Conservation (phyloP, 2,888 invertebrate genomes). For the Plutella xylostella region DNA sequence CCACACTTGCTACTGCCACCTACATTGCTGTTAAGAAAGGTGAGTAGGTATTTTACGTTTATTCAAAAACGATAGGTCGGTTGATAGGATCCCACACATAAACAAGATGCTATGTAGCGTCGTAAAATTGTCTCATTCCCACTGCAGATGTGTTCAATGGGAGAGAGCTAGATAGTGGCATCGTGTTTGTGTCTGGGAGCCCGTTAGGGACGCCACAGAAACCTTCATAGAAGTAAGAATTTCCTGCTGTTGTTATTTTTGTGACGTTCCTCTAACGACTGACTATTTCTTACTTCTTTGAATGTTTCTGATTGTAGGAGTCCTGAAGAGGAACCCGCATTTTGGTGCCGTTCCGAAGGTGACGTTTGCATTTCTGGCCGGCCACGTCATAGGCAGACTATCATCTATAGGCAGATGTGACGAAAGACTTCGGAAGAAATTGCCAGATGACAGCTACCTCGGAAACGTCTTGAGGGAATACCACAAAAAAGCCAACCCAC, state of each 20-base stretch:
- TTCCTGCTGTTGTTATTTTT: conserved; percentile 17
- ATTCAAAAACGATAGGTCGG: too few species aligned
- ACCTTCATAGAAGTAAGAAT: conserved; percentile 54
- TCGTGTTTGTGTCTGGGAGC: too few species aligned
- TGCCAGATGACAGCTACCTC: conserved; percentile 75
- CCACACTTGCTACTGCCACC: conserved; percentile 71
- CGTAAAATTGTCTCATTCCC: too few species aligned
- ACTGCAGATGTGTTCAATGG: too few species aligned
- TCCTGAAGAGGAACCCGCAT: conserved; percentile 63
- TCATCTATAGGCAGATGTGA: conserved; percentile 80
- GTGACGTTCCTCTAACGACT: conserved; percentile 36
- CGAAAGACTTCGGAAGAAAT: conserved; percentile 77
- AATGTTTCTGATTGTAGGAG: conserved; percentile 63
- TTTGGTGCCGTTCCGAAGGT: conserved; percentile 80
- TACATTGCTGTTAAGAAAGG: conserved; percentile 76
- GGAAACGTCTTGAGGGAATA: conserved; percentile 75
- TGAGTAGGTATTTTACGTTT: too few species aligned
- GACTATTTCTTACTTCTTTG: conserved; percentile 56
- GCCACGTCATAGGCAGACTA: conserved; percentile 80
- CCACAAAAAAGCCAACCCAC: conserved; percentile 24
- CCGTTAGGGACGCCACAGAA: conserved; percentile 32
- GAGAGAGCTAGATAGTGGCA: too few species aligned
- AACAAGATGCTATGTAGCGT: too few species aligned
- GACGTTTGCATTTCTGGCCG: conserved; percentile 70
- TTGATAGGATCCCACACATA: too few species aligned